Evolutionary conservation across 2,888 invertebrate species (phyloP).

Genomic region (Drosophila basisetae): DNA sequence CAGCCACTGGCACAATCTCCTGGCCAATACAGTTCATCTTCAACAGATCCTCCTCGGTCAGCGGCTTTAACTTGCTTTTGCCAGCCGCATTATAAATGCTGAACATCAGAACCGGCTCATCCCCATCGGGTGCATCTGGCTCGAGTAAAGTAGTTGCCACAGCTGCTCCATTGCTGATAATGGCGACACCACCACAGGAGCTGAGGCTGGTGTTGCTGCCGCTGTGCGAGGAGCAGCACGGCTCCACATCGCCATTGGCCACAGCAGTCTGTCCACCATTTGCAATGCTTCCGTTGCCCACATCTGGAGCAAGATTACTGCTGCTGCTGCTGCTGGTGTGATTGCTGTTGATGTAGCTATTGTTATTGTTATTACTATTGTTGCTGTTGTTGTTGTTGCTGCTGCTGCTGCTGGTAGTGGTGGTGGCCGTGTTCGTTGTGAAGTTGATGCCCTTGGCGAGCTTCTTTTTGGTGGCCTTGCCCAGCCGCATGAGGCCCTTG

Average conservation of each 20-base stretch:
- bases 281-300: slow-evolving; percentile 18
- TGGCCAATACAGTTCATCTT: slow-evolving; percentile 85
- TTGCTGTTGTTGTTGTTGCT: slow-evolving; percentile 35
- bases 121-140: slow-evolving; percentile 41
- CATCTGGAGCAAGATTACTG: slow-evolving; percentile 17
- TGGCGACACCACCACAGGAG: slow-evolving; percentile 48
- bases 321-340: slow-evolving; percentile 1
- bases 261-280: slow-evolving; percentile 51
- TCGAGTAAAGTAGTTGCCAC: not conserved
- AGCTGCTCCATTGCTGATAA: slow-evolving; percentile 29
- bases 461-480: slow-evolving; percentile 84
- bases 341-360: slow-evolving; percentile 24
- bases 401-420: not conserved
- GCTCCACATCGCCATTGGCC: slow-evolving; percentile 58
- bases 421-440: slow-evolving; percentile 47
- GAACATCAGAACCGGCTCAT: slow-evolving; percentile 89
- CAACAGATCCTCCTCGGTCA: slow-evolving; percentile 89
- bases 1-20: slow-evolving; percentile 63
- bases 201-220: slow-evolving; percentile 73
- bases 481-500: slow-evolving; percentile 82
- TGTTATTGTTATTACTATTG: slow-evolving; percentile 37
- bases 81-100: slow-evolving; percentile 87
- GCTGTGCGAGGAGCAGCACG: slow-evolving; percentile 66
- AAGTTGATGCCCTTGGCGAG: slow-evolving; percentile 84
- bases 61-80: slow-evolving; percentile 89